Evolutionary conservation across 2,797 vertebrate genomes (phyloP).

Genomic region (Neoniphon sammara): DNA sequence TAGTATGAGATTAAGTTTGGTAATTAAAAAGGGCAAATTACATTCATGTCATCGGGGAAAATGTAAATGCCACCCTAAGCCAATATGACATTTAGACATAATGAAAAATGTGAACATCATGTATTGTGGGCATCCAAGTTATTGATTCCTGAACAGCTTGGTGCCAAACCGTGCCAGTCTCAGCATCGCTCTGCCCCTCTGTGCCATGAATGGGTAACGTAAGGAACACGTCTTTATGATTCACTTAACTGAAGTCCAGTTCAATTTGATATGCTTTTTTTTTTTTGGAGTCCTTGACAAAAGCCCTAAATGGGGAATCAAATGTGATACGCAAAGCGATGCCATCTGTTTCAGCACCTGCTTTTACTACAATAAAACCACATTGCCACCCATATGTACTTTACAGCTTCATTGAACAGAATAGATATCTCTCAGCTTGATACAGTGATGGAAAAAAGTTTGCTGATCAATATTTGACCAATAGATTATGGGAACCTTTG

Average conservation of each 20-base stretch:
- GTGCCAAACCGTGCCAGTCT: constrained; percentile 24
- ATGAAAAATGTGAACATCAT: constrained; percentile 60
- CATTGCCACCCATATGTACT: constrained; percentile 19
- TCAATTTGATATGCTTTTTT: constrained; percentile 37
- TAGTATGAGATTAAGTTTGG: constrained; percentile 70
- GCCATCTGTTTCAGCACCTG: constrained; percentile 56
- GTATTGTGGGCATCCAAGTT: constrained; percentile 12
- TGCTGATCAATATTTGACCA: background rate
- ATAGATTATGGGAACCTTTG: background rate
- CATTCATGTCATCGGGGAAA: constrained; percentile 44
- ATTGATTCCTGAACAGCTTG: constrained; percentile 29
- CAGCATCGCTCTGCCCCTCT: background rate
- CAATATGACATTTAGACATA: constrained; percentile 63
- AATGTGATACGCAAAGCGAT: constrained; percentile 44
- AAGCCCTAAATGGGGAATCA: constrained; percentile 46
- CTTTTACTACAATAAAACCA: constrained; percentile 17
- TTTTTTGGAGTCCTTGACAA: constrained; percentile 39
- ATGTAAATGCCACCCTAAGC: constrained; percentile 54
- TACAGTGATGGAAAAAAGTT: background rate
- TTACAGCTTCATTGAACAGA: constrained; percentile 6
- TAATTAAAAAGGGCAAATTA: constrained; percentile 75
- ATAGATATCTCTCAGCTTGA: background rate
- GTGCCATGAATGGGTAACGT: background rate
- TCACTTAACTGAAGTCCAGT: constrained; percentile 41
- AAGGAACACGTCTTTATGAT: constrained; percentile 28